Base-by-base conservation (phyloP, 2,888 invertebrate genomes). In the Sinelater perroti region DNA sequence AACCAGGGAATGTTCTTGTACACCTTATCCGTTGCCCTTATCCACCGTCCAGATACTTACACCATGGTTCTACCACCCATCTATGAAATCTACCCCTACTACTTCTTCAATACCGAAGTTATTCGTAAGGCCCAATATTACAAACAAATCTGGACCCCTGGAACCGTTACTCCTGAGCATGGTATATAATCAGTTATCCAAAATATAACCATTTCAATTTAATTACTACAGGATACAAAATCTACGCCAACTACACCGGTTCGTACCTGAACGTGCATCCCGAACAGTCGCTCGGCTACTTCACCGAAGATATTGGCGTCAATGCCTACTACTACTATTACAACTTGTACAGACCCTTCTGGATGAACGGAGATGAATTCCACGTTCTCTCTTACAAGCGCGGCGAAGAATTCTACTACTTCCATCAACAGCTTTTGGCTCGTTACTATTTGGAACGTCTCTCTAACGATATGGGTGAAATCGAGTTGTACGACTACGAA, bases 391-490 rank as follows among this genome's bases (percentile, higher is more conserved):
- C 84, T 65, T 84, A 85, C 67, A 80, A 80, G 58, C 85, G 87
- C 67, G 88, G 88, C 47, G 87, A 87, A 76, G 76, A 79, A 55
- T 87, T 82, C 77, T 84, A 87, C 74, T 86, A 82, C 74, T 73
- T 82, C 58, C 85, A 88, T 69, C 88, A 88, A 70, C 88, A 90
- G 75, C 67, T 90, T 7, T 67, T 90, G 62, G 82, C 87, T 60
- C 86, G 87, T 63, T 91, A 90, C 77, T 87, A 90, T 72, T 80
- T 90, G 79, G 90, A 91, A 74, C 86, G 91, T 74, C 78, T 90
- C 51, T 85, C 88, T 5, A 85, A 88, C 70, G 86, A 85, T 58
- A 79, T 88, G 40, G 85, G 85, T n/a, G 86, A 87, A 61, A 85
- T 90, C 61, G 80, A 83, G 18, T 79, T 81, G 7, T 80, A 87